Conservation (phyloP, 2,797 vertebrate genomes). For the Mus spretus region DNA sequence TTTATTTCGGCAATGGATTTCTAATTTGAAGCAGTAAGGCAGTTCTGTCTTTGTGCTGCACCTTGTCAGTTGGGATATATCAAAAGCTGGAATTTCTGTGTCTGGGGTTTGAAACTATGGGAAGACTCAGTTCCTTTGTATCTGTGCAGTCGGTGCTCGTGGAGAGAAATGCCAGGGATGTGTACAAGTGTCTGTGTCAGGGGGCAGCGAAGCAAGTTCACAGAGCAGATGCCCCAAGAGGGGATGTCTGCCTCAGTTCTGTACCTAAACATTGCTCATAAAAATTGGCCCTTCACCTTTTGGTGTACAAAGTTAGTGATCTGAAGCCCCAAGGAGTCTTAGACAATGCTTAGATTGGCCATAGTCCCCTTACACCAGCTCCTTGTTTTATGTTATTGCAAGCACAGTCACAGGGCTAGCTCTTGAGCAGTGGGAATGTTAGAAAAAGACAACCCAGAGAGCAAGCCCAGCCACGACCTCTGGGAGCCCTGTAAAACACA, state of each 20-base stretch:
- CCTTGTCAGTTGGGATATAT: not conserved
- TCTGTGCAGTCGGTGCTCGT: not conserved
- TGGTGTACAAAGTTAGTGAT: too few species aligned
- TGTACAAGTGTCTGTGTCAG: not conserved
- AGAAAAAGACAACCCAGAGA: not conserved
- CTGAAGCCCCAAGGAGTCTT: not conserved
- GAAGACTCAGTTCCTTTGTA: not conserved
- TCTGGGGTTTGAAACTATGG: too few species aligned
- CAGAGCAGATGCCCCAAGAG: not conserved
- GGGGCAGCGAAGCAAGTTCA: not conserved
- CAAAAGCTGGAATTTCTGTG: not conserved
- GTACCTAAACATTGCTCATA: not conserved
- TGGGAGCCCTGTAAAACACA: not conserved
- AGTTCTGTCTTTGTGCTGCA: not conserved
- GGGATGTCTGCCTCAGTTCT: not conserved
- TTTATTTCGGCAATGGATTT: not conserved
- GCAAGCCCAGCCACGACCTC: not conserved
- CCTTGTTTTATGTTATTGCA: not conserved
- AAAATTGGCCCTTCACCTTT: not conserved
- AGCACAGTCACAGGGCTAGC: not conserved
- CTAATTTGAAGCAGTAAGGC: not conserved
- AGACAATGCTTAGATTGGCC: rapidly evolving
- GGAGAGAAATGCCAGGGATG: too few species aligned
- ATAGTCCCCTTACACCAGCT: not conserved
- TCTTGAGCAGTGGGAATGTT: too few species aligned